Conservation (phyloP, 1,140 invertebrate genomes). For the Macrocentrus cingulum region DNA sequence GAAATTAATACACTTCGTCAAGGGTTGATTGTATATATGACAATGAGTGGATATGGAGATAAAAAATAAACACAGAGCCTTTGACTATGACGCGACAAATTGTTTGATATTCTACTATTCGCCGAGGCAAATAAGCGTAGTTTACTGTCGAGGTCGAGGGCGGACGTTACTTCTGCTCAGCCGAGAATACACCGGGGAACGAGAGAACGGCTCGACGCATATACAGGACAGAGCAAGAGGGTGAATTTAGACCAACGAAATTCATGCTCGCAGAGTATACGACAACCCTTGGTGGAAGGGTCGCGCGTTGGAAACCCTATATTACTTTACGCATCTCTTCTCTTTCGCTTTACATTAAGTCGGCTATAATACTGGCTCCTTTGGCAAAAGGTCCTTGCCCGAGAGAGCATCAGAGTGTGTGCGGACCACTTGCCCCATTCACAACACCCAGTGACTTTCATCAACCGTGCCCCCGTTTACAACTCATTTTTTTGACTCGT, state of each 20-base stretch:
- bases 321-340: conserved; percentile 37
- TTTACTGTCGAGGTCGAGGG: conserved; percentile 43
- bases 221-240: conserved; percentile 19
- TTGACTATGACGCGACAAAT: conserved; percentile 39
- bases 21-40: too few relatives aligned
- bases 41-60: conserved; percentile 10
- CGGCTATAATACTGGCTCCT: conserved; percentile 17
- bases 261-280: conserved; percentile 53
- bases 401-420: background rate
- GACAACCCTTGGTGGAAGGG: conserved; percentile 47
- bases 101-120: conserved; percentile 37
- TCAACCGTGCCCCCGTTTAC: too few relatives aligned
- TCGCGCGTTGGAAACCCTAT: conserved; percentile 48
- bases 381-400: conserved; percentile 1
- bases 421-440: background rate
- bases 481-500: conserved; percentile 50
- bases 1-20: background rate
- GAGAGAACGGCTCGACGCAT: conserved; percentile 6
- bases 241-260: conserved; percentile 36
- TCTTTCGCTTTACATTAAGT: conserved; percentile 18
- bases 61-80: conserved; percentile 1
- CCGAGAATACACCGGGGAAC: conserved; percentile 36
- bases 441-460: too few relatives aligned
- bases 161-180: conserved; percentile 50
- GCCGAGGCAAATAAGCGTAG: conserved; percentile 47